Percentiles rank a stretch among this genome's conserved stretches.
Conservation (phyloP, 1,140 invertebrate genomes). For the Drosophila seguyi region DNA sequence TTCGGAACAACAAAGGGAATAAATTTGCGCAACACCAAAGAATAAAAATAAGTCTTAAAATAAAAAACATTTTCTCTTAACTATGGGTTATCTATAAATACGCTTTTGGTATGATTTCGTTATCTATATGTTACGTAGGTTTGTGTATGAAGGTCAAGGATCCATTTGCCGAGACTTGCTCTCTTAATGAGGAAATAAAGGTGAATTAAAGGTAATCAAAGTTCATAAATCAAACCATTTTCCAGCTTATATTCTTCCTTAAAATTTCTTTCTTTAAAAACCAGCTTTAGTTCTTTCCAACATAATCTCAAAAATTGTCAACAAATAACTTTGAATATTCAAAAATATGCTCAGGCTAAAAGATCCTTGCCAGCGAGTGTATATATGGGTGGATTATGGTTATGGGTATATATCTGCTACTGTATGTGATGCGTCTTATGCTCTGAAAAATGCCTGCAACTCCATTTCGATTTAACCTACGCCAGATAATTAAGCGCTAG, state of each 20-base stretch:
- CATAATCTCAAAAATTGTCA: not conserved
- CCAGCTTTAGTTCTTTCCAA: not conserved
- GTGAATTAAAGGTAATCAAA: not conserved
- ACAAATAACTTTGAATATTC: not conserved
- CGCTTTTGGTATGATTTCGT: conserved; percentile 73
- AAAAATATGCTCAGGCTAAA: not conserved
- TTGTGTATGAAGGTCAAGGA: conserved; percentile 40
- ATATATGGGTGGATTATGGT: conserved; percentile 39
- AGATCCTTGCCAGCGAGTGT: not conserved
- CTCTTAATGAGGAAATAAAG: not conserved
- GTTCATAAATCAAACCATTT: conserved; percentile 1
- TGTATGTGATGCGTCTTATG: conserved; percentile 36
- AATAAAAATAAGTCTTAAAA: conserved; percentile 15
- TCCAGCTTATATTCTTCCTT: too few relatives aligned
- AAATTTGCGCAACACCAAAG: conserved; percentile 41
- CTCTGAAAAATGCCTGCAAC: conserved; percentile 65
- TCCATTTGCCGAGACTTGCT: not conserved
- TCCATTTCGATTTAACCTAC: conserved; percentile 71
- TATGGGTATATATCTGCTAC: conserved; percentile 46
- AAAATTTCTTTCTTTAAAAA: not conserved
- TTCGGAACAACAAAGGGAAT: conserved; percentile 21
- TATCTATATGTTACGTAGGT: conserved; percentile 58
- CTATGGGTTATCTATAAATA: conserved; percentile 55
- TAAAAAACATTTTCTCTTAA: conserved; percentile 57
- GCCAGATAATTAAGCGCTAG: conserved; percentile 65